Conservation (phyloP, 2,797 vertebrate species). For the Lutra lutra region DNA sequence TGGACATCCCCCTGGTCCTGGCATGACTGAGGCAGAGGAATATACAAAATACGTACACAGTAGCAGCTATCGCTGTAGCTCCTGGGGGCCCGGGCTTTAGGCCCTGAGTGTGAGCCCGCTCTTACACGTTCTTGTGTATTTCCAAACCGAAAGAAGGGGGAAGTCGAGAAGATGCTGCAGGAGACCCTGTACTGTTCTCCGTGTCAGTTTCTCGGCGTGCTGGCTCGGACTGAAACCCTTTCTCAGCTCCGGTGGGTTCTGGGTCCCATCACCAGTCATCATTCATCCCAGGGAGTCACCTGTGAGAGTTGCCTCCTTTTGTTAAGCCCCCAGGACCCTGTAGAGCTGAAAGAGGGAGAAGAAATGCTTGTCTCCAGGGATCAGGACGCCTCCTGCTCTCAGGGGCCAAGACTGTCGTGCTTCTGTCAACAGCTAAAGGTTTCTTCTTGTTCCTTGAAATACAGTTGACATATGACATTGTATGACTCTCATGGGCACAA, state of each 20-base stretch:
- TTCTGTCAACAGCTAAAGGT: not conserved
- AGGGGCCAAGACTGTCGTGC: not conserved
- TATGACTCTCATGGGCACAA: not conserved
- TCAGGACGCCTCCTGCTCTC: accelerated
- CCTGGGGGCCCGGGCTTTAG: not conserved
- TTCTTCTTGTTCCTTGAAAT: not conserved
- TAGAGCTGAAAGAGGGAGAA: not conserved
- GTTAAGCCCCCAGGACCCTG: not conserved
- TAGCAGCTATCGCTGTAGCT: not conserved
- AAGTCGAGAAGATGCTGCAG: no score
- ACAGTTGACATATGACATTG: not conserved
- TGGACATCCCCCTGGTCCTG: not conserved
- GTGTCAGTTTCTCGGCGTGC: accelerated
- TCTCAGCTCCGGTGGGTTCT: not conserved
- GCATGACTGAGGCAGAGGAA: not conserved
- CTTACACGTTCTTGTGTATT: accelerated
- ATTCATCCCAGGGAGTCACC: no score
- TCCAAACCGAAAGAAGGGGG: not conserved
- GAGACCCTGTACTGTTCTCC: accelerated
- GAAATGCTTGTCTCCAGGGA: no score
- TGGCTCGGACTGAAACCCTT: not conserved
- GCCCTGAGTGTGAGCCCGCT: no score
- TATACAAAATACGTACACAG: not conserved
- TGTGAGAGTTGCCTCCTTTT: not conserved
- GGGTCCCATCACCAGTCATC: not conserved